Evolutionary conservation across 2,888 invertebrate species (phyloP).

Genomic region (Rhimphoctona megacephalus): DNA sequence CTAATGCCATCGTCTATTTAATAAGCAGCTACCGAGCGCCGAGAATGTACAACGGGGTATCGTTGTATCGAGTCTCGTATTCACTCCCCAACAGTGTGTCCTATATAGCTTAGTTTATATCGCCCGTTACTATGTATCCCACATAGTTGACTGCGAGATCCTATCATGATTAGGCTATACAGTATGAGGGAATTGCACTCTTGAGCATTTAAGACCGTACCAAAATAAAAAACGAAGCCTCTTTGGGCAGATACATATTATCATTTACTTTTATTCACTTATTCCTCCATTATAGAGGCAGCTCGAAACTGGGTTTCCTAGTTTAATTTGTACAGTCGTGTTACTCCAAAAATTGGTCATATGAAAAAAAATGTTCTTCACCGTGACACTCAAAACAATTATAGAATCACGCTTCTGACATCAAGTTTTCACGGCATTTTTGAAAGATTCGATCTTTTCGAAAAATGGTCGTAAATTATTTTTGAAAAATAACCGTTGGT

Average conservation of each 20-base stretch:
- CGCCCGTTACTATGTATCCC: slow-evolving; percentile 19
- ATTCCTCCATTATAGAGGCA: not conserved
- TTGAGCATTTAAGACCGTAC: not conserved
- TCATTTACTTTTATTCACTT: slow-evolving; percentile 18
- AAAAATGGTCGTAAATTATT: not conserved
- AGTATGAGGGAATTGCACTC: slow-evolving; percentile 6
- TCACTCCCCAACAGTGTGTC: slow-evolving; percentile 31
- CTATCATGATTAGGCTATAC: slow-evolving; percentile 33
- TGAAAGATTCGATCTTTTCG: not conserved
- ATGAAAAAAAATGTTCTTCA: not conserved
- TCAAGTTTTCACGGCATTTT: not conserved
- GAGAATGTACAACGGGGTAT: slow-evolving; percentile 69
- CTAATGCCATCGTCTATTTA: slow-evolving; percentile 74
- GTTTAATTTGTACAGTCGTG: not conserved
- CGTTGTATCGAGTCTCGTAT: slow-evolving; percentile 49
- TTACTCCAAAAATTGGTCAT: not conserved
- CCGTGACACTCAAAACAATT: not conserved
- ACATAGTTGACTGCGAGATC: slow-evolving; percentile 7
- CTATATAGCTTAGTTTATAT: slow-evolving; percentile 30
- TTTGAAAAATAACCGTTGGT: too few relatives aligned
- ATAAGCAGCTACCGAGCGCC: slow-evolving; percentile 71
- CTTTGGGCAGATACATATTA: not conserved
- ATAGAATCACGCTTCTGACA: not conserved
- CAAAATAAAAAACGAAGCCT: slow-evolving; percentile 14
- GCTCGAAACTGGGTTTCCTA: not conserved